Percentiles rank a stretch among this genome's conserved stretches.
Conservation (phyloP, 2,113 vertebrate species). For the Megaptera novaeangliae region DNA sequence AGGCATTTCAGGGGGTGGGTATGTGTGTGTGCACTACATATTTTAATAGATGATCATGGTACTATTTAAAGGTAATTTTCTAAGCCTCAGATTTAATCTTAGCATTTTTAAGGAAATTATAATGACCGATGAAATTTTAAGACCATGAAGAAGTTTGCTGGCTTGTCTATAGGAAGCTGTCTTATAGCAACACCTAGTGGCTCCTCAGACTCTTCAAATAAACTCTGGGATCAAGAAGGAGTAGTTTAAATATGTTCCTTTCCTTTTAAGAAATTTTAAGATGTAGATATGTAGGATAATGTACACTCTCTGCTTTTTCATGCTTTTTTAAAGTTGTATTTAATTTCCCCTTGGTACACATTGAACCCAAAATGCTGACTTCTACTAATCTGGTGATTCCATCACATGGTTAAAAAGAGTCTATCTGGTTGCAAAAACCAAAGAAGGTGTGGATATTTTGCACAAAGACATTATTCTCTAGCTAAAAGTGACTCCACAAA, state of each 20-base stretch:
- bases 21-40: neutral
- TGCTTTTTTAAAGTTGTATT: neutral
- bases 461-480: neutral
- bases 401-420: neutral
- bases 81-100: conserved; percentile 75
- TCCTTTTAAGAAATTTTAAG: conserved; percentile 30
- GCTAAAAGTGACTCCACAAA: neutral
- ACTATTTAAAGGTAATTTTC: conserved; percentile 65
- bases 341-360: conserved; percentile 15
- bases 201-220: neutral
- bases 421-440: neutral
- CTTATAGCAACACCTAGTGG: conserved; percentile 87
- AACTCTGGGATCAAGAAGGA: neutral
- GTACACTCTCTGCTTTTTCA: neutral
- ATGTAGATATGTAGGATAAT: neutral
- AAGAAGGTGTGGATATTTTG: neutral
- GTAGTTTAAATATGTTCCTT: neutral
- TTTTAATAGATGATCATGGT: conserved; percentile 71
- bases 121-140: conserved; percentile 68
- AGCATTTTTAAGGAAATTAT: conserved; percentile 68
- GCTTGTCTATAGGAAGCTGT: conserved; percentile 66
- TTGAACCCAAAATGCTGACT: neutral
- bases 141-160: neutral
- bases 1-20: neutral
- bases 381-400: neutral